Conservation (phyloP, 2,888 invertebrate genomes). For the Lepeophtheirus nordmannii region DNA sequence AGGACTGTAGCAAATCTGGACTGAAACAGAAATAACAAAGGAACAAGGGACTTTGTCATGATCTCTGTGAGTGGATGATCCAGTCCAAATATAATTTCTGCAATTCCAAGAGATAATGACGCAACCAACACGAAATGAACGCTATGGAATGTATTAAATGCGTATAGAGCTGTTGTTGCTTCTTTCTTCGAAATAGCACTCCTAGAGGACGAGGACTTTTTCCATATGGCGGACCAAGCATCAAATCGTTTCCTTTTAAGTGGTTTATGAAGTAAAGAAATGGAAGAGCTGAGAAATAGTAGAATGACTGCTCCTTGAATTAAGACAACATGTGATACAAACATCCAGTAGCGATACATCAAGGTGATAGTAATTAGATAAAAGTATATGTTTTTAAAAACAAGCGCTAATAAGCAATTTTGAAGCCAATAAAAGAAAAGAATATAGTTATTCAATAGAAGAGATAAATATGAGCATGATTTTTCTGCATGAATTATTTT, state of each 20-base stretch:
- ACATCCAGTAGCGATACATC: not conserved
- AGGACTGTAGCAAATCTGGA: not conserved
- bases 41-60: not conserved
- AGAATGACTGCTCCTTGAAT: not conserved
- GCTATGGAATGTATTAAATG: not conserved
- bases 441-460: not conserved
- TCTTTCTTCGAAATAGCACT: not conserved
- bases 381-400: not conserved
- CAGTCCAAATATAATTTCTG: not conserved
- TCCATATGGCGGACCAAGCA: not conserved
- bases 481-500: not conserved
- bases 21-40: not conserved
- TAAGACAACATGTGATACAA: not conserved
- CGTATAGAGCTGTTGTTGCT: not conserved
- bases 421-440: not conserved
- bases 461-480: not conserved
- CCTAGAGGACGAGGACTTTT: not conserved
- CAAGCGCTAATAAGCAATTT: not conserved
- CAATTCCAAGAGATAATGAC: not conserved
- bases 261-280: not conserved
- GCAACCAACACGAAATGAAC: not conserved
- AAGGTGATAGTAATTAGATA: not conserved
- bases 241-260: not conserved
- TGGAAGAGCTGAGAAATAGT: not conserved
- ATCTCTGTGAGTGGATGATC: not conserved